Evolutionary conservation across 2,113 vertebrate genomes (phyloP).

Genomic region (Psittacula cyanocephala): DNA sequence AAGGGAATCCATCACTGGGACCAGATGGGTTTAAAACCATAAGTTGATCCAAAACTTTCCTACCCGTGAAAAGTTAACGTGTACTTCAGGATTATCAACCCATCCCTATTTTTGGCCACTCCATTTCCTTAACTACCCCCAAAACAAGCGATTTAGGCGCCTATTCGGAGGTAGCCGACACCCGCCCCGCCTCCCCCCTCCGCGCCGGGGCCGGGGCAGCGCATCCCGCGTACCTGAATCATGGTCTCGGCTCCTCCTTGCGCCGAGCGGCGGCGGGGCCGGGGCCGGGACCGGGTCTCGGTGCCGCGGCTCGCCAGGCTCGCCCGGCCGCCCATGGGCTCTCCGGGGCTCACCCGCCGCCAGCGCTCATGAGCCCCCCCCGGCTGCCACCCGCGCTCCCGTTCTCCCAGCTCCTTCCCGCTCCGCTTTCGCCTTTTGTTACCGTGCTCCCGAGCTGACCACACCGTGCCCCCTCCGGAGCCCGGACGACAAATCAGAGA

Average conservation of each 20-base stretch:
- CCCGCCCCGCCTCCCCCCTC: neutral
- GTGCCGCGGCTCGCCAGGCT: neutral
- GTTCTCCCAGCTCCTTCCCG: neutral
- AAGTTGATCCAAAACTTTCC: neutral
- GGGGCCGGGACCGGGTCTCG: neutral
- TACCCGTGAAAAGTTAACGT: accelerated
- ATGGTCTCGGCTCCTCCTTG: neutral
- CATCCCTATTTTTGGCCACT: neutral
- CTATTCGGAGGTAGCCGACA: neutral
- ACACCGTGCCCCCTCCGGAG: neutral
- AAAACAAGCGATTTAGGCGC: accelerated
- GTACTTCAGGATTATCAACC: neutral
- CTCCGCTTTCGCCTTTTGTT: neutral
- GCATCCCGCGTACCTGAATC: neutral
- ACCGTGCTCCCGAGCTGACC: neutral
- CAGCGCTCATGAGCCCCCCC: neutral
- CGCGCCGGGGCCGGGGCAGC: neutral
- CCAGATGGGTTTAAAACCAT: neutral
- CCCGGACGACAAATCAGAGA: slow-evolving; percentile 8
- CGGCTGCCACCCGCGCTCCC: neutral
- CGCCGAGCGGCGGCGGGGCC: neutral
- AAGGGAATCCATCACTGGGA: neutral
- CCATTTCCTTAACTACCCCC: neutral
- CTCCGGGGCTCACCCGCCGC: neutral
- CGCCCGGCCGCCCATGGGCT: slow-evolving; percentile 1